Conservation (phyloP, 2,113 vertebrate genomes). For the Ptychochromis oligacanthus region DNA sequence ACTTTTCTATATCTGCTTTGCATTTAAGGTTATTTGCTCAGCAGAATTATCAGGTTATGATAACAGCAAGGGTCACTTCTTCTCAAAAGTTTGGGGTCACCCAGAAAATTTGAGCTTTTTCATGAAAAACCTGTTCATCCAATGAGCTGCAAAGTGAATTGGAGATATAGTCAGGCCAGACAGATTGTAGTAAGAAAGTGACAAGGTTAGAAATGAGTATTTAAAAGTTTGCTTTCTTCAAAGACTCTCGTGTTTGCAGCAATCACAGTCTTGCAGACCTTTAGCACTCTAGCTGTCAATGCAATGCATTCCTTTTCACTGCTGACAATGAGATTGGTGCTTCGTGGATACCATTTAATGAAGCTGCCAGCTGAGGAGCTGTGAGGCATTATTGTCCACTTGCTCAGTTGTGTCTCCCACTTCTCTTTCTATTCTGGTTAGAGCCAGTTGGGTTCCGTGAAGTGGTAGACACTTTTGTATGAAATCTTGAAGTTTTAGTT, state of each 20-base stretch:
- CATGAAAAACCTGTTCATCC: background rate
- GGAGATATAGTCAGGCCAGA: background rate
- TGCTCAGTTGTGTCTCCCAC: background rate
- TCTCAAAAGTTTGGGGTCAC: background rate
- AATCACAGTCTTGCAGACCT: background rate
- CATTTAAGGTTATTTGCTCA: rapidly evolving
- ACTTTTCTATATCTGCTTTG: too few relatives aligned
- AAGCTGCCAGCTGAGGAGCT: background rate
- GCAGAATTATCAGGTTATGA: background rate
- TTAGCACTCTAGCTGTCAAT: background rate
- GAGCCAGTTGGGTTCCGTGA: background rate
- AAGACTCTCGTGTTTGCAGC: background rate
- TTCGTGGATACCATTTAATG: background rate
- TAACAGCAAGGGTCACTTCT: too few relatives aligned
- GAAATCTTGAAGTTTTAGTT: rapidly evolving
- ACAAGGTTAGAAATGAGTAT: background rate
- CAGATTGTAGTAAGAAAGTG: background rate
- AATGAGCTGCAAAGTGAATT: background rate
- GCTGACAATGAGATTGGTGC: background rate
- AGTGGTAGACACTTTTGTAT: background rate
- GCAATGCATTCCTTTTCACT: background rate
- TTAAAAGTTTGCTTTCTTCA: background rate
- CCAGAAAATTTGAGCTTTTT: background rate
- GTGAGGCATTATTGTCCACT: rapidly evolving
- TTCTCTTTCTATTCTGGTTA: background rate